Evolutionary conservation across 1,140 invertebrate species (phyloP), one percentile per base, ranked within the genome.

Genomic region (Habropoda laboriosa): DNA sequence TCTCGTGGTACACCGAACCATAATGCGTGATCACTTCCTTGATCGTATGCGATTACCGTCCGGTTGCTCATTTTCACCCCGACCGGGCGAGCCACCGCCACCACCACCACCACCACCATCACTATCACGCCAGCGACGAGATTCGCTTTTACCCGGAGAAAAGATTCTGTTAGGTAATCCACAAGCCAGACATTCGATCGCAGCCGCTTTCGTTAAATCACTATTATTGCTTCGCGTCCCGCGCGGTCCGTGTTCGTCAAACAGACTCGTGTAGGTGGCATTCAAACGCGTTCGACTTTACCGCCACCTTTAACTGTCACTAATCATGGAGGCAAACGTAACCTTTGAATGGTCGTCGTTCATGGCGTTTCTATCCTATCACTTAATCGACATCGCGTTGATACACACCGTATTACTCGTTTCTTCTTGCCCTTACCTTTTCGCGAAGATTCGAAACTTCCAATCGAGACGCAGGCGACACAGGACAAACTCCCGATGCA

Each of bases 21-120:
- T 80, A 82, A 82, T 73, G 83, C 83, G 61, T 70, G 76, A 82
- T 82, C 83, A 77, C 83, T 86, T 86, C 83, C 85, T 86, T 68
- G 76, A 86, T 86, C 80, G 76, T 86, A 80, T 73, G 76, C 80
- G 80, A 86, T 86, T 86, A 86, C 83, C 61, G 67, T 45, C 74
- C 67, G 53, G 67, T 74, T 71, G 73, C 72, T 79, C 58, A 66
- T 85, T 81, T 81, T 85, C 73, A 63, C 68, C 77, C 70, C 58
- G 49, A 38, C 49, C 68, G 21, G 6, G 30, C 42, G 38, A 74
- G 8, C 35, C 68, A 16, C 38, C 67, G 27, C 12, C n/a, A 27
- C 32, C 47, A n/a, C 57, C 58, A 35, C 55, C 27, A 18, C n/a
- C 55, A 18, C 49, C 60, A 47, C 10, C 24, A 21, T n/a, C 45